A percentile compares a stretch with the other conserved stretches of the same genome.
phyloP scores from a whole-genome alignment of 2,113 vertebrate species.

The Aviceda subcristata region DNA sequence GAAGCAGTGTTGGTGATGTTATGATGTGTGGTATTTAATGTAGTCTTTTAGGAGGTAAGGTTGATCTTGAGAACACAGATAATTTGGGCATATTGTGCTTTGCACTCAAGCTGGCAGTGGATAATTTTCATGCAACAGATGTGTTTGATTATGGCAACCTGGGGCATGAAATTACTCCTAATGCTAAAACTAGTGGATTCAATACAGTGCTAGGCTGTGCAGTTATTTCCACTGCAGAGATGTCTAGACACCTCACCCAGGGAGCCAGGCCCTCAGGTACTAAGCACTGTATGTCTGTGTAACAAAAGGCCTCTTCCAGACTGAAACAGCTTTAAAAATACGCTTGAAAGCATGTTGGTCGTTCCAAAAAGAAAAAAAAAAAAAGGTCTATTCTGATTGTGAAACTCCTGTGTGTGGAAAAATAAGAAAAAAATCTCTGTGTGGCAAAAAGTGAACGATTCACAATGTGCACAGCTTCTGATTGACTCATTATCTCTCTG shows the following conservation, averaged over 20 bases:
- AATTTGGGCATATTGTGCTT: neutral
- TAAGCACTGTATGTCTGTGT: neutral
- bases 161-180: neutral
- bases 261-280: neutral
- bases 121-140: constrained; percentile 32
- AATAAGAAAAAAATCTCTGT: neutral
- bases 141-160: constrained; percentile 5
- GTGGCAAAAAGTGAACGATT: neutral
- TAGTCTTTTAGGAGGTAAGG: neutral
- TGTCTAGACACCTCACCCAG: constrained; percentile 35
- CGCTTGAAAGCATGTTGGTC: neutral
- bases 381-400: neutral
- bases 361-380: neutral
- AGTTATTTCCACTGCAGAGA: neutral
- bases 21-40: neutral
- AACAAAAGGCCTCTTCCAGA: neutral
- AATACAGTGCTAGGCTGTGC: neutral
- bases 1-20: neutral
- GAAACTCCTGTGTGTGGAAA: neutral
- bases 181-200: neutral
- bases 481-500: neutral
- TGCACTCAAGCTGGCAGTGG: neutral
- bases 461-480: neutral
- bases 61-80: neutral
- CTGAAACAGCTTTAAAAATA: neutral